Percentiles rank a stretch among this genome's conserved stretches.
Conservation (phyloP, 2,113 vertebrate genomes). For the Physeter macrocephalus region DNA sequence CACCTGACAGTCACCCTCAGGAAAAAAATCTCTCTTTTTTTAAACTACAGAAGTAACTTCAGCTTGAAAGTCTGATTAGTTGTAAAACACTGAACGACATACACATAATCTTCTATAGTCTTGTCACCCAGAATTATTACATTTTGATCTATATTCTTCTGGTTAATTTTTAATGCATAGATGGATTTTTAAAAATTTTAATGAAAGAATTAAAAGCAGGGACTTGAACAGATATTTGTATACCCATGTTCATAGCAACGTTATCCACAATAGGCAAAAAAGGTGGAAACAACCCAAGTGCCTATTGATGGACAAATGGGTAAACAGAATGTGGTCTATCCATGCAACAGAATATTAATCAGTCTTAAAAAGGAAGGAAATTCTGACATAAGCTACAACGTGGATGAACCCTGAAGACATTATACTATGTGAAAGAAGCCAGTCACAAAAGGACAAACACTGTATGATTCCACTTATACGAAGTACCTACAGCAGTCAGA, state of each 20-base stretch:
- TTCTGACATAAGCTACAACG: background rate
- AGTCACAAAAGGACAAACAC: background rate
- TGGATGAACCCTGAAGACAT: background rate
- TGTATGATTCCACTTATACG: rapidly evolving
- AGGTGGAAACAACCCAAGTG: background rate
- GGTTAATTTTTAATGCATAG: background rate
- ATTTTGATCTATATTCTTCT: background rate
- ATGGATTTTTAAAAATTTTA: background rate
- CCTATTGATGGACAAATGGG: background rate
- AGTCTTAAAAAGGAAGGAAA: background rate
- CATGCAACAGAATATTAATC: rapidly evolving
- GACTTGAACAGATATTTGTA: background rate
- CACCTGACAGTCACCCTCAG: background rate
- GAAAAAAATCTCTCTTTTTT: background rate
- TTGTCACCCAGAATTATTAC: background rate
- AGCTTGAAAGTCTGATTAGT: background rate
- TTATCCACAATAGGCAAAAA: background rate
- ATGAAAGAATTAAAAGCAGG: background rate
- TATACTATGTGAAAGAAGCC: background rate
- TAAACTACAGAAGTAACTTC: background rate
- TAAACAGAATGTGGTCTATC: background rate
- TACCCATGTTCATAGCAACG: background rate
- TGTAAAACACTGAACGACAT: background rate
- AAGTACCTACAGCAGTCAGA: background rate
- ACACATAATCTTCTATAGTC: background rate